Evolutionary conservation across 2,797 vertebrate genomes (phyloP), one percentile per base, ranked within the genome.

Genomic region (Eulemur albifrons): DNA sequence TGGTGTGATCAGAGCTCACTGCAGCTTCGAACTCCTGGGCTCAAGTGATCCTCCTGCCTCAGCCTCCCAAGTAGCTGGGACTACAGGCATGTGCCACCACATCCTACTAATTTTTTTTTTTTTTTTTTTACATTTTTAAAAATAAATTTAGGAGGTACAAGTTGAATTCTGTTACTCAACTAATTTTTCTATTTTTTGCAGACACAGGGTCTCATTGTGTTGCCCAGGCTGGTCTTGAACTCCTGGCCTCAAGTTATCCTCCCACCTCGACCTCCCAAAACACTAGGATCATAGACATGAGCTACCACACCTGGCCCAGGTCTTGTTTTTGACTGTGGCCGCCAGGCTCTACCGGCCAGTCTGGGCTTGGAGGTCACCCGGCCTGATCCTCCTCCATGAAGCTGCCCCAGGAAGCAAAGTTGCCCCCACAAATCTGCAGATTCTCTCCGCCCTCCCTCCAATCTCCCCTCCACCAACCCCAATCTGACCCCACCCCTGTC

Each of bases 391-490:
- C 73, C 43, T 50, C 63, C 3, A 0, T 15, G 38, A 93, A 52
- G 85, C 12, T n/a, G 43, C 17, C 17, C 10, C 17, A 17, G 2
- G 30, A 96, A 90, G 30, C 86, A 76, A 88, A 84, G 38, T 1
- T n/a, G 45, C 59, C 32, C 59, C n/a, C 32, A 18, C 17, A 87
- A 61, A 94, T 25, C 81, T 76, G 30, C 45, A 3, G 1, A 20
- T 65, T 54, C 59, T 69, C 82, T 35, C 30, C 15, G 38, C 18
- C 23, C 43, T 73, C 7, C 52, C 40, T 87, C 52, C 14, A 35
- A 7, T 2, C 5, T n/a, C 35, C 35, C 48, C 7, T 59, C 13
- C 0, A 38, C 27, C 81, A 4, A 0, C 9, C 6, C 79, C 57
- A 54, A n/a, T 45, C 50, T 52, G 73, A 70, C 35, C 57, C 63